Evolutionary conservation across 2,888 invertebrate genomes (phyloP), one percentile per base, ranked within the genome.

Genomic region (Cyaniris semiargus): DNA sequence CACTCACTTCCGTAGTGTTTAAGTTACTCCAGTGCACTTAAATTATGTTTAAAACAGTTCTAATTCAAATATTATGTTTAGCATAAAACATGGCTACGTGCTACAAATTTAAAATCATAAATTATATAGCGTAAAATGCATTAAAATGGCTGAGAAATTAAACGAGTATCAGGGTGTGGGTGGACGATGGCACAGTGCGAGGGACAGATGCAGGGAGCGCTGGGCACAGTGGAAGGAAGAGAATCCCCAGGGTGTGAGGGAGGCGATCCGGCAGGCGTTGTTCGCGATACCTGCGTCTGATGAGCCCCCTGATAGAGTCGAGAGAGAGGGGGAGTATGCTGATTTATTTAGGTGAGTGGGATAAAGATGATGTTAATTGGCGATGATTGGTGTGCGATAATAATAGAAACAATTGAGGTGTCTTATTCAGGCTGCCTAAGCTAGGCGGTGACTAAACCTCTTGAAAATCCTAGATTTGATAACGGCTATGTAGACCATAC

Each of bases 161-260:
- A 95, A 97, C 84, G 96, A 97, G 82, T 97, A 97, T 86, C 96
- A 97, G 86, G 97, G 97, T 0, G 90, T 96, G 76, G 88, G 95
- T 1, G 97, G 97, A 8, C 94, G 96, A 34, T 86, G 96, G 44
- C 97, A 97, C 85, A 94, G 95, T 27, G 92, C 95, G 80, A 94
- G 96, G 74, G 97, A 97, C 81, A 93, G 93, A 78, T 91, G 96
- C 58, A 95, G 94, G 78, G 96, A 96, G 85, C 94, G 94, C 79
- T 96, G 95, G 94, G 86, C 94, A 2, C 88, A 85, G 23, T 96
- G 96, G 94, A 95, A 95, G 78, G 96, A 96, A 81, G 89, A 94
- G 78, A 94, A 95, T 83, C 94, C 95, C 0, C 88, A 90, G 48
- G 95, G 95, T 34, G 84, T 95, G n/a, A 85, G 89, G 21, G 94